Conservation (phyloP, 2,797 vertebrate species). For the Pitangus sulphuratus region DNA sequence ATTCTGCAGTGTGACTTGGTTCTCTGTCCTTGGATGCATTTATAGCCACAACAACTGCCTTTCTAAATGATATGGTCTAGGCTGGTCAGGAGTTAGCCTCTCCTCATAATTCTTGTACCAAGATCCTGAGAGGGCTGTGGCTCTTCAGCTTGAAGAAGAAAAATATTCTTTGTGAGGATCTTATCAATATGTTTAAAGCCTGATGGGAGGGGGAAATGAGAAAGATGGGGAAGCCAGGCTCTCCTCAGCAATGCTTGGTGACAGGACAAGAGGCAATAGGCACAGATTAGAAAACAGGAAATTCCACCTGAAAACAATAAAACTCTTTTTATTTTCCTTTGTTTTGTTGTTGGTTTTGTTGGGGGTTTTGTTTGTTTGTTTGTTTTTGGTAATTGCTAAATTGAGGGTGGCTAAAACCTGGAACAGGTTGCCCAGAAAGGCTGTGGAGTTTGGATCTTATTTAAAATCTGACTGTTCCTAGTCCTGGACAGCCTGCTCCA, state of each 20-base stretch:
- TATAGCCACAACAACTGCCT: background rate
- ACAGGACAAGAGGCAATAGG: background rate
- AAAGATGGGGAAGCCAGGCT: background rate
- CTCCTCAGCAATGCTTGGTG: background rate
- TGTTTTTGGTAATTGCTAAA: background rate
- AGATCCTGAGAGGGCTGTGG: background rate
- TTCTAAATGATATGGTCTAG: background rate
- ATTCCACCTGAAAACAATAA: background rate
- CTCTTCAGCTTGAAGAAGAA: background rate
- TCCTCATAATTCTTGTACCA: background rate
- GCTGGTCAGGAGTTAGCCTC: background rate
- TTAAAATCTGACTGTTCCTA: background rate
- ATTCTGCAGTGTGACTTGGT: background rate
- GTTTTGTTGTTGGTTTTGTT: too few relatives aligned
- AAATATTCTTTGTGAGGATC: background rate
- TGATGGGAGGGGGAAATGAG: background rate
- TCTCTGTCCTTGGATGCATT: background rate
- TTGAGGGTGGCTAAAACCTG: background rate
- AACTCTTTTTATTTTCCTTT: background rate
- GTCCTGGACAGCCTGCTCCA: background rate
- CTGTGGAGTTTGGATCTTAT: background rate
- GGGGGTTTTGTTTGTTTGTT: background rate
- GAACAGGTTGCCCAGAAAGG: background rate
- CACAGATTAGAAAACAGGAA: background rate
- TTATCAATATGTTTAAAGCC: background rate